Evolutionary conservation across 2,113 vertebrate genomes (phyloP), one percentile per base, ranked within the genome.

Genomic region (Nothobranchius kuhntae): DNA sequence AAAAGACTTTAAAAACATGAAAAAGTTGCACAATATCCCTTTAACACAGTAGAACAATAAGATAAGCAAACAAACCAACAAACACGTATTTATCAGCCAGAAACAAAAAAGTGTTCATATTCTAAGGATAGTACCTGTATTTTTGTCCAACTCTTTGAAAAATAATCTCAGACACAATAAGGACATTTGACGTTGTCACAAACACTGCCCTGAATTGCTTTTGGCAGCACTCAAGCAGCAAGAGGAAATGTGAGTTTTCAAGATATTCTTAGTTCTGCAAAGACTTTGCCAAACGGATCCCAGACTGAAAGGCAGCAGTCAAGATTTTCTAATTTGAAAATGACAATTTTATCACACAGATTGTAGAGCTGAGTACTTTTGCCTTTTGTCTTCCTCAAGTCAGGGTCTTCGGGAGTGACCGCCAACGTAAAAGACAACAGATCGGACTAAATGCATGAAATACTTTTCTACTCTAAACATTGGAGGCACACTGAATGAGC

Each of bases 221-320:
- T 13, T 77, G 76, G 76, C 73, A 72, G 62, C 59, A 48, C 46
- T 72, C 42, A 55, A 78, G 74, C 60, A 75, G 56, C 67, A 75
- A 79, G 60, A 67, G 47, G 56, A 68, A 82, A 82, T 80, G 57
- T 80, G 62, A 65, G 59, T 71, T 79, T 84, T 73, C 48, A 77
- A 78, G 77, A 82, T 87, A 84, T 87, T 87, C 70, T 87, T 75
- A 68, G 87, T 76, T 78, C 64, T n/a, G 53, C 71, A 78, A 68
- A 89, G 60, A 48, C 61, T 70, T 75, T 78, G 67, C 76, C 71
- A 71, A 76, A 72, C 77, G 52, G 64, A 80, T 67, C 76, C 48
- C 65, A 78, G 76, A 78, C 81, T 80, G 76, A 82, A 69, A 71
- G 72, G 56, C 65, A 76, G 77, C 78, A 67, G 68, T 70, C 80